Evolutionary conservation across 2,888 invertebrate species (phyloP), one percentile per base, ranked within the genome.

Genomic region (Lucinisca nassula): DNA sequence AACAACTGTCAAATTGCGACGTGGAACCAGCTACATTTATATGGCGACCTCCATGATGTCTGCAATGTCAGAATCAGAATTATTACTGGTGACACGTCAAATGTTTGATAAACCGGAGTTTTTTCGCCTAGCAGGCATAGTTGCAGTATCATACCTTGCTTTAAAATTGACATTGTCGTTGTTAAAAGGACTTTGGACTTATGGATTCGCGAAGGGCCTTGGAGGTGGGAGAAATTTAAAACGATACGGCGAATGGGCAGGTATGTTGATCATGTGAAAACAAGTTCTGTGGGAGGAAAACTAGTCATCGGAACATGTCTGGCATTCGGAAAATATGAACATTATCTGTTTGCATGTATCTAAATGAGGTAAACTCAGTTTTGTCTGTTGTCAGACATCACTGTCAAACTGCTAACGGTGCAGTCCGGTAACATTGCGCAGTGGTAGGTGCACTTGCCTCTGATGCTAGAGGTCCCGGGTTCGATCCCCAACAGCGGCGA

Each of bases 171-270:
- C 79, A 24, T 80, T 82, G 17, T 67, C 87, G 1, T 27, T 83
- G 30, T 14, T 85, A 21, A 84, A 75, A 74, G 80, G 74, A 1
- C 55, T 88, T 21, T 38, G 78, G 30, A 51, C 82, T 10, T 84
- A 67, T 35, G 58, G 82, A 1, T 17, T 85, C 0, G 61, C 79
- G 6, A 81, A 70, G 40, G 14, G 67, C 45, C 24, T 51, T 4
- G 61, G 81, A 37, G 35, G 81, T 27, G 84, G 82, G n/a, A 49
- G 30, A 6, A 78, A 81, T 58, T 51, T 90, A 6, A 40, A 78
- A 30, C 73, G 72, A 24, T 35, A 82, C 10, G 90, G 90, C 17
- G 75, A 80, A 27, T 90, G 90, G 90, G 90, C 90, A 84, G 90
- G 90, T 90, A 74, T 4, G 87, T 51, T 55, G 67, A 17, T 38